Evolutionary conservation across 37 sponge, comb jelly and placozoan genomes (phyloP).

Genomic region (Beroe forskalii): DNA sequence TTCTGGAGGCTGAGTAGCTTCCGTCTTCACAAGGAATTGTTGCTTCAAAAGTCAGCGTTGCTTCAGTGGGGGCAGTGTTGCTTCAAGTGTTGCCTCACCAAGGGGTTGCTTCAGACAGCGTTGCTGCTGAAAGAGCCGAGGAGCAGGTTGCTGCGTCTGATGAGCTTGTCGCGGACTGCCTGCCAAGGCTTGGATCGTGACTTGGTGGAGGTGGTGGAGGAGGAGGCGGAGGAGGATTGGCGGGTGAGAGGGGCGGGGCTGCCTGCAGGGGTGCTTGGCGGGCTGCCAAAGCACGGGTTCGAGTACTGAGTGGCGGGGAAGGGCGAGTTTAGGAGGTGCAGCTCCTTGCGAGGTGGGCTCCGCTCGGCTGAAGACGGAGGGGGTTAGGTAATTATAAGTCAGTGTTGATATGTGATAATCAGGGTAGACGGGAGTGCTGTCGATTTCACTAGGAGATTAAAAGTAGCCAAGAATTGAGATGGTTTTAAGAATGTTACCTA

Average conservation of each 20-base stretch:
- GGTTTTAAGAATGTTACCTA: too few relatives aligned
- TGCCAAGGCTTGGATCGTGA: constrained; percentile 9
- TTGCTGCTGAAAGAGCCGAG: constrained; percentile 3
- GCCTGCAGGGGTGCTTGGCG: background rate
- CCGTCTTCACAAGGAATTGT: too few relatives aligned
- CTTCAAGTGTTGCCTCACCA: too few relatives aligned
- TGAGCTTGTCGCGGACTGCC: constrained; percentile 1
- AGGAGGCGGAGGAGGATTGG: background rate
- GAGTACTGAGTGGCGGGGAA: background rate
- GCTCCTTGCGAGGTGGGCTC: background rate
- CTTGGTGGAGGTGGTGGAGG: background rate
- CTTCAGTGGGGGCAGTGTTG: too few relatives aligned
- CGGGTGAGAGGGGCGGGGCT: background rate
- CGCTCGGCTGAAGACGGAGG: background rate
- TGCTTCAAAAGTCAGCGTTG: too few relatives aligned
- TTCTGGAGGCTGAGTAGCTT: too few relatives aligned
- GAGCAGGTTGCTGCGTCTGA: constrained; percentile 22
- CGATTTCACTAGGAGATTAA: too few relatives aligned
- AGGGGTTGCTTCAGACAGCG: constrained; percentile 20
- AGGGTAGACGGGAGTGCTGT: too few relatives aligned
- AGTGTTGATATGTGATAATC: too few relatives aligned
- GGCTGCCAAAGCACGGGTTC: constrained; percentile 20
- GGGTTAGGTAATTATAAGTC: background rate
- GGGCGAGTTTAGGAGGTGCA: background rate
- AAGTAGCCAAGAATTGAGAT: too few relatives aligned